Conservation (phyloP, 2,888 invertebrate species). For the Rhaphigaster nebulosa region DNA sequence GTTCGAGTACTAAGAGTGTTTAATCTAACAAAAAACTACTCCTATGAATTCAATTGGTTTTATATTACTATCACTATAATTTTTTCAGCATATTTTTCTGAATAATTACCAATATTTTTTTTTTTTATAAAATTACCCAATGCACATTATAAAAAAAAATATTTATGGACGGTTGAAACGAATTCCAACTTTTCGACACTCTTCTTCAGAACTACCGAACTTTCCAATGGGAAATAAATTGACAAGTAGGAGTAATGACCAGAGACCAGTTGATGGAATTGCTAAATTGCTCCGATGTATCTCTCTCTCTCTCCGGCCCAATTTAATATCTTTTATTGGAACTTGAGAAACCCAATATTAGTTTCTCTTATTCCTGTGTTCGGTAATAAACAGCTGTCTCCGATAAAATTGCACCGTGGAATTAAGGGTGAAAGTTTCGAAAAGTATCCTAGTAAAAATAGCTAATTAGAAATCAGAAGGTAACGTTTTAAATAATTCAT, state of each 20-base stretch:
- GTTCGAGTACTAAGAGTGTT: too few relatives aligned
- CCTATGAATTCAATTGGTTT: too few relatives aligned
- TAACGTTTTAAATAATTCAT: background rate
- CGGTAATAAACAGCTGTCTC: background rate
- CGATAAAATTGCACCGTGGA: background rate
- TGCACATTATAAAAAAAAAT: too few relatives aligned
- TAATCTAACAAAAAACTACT: too few relatives aligned
- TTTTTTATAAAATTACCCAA: too few relatives aligned
- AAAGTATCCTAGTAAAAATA: background rate
- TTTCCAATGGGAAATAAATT: slow-evolving; percentile 40
- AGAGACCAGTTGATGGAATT: slow-evolving; percentile 20
- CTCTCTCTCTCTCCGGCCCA: background rate
- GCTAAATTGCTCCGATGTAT: background rate
- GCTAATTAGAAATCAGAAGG: background rate
- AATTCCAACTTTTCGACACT: background rate
- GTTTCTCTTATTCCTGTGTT: background rate
- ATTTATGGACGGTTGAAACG: background rate
- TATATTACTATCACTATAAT: too few relatives aligned
- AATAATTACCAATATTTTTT: too few relatives aligned
- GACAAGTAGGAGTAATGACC: background rate
- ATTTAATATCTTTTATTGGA: slow-evolving; percentile 8
- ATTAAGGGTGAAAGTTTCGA: background rate
- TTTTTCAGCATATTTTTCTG: too few relatives aligned
- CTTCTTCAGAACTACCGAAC: background rate
- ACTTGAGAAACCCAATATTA: background rate